A percentile compares a stretch with the other conserved stretches of the same genome.
Evolutionary conservation across 2,113 vertebrate species (phyloP).

Genomic region (Psephotus haematonotus): DNA sequence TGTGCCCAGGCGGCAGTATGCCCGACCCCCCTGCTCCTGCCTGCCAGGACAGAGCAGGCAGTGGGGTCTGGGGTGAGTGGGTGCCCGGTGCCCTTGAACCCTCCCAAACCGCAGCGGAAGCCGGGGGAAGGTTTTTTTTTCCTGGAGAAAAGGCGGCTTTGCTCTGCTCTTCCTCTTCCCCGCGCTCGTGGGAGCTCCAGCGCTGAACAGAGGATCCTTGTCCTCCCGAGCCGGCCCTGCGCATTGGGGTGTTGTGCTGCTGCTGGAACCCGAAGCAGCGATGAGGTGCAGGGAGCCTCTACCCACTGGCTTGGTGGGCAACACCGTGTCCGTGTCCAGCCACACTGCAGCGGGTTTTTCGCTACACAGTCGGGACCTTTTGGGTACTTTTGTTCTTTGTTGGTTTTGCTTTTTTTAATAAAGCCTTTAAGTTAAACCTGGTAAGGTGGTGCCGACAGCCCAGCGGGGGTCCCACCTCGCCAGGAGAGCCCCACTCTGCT

Average conservation of each 20-base stretch:
- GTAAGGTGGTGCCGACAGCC: neutral
- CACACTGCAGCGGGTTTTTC: neutral
- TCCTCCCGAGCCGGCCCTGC: neutral
- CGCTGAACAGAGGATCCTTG: slow-evolving; percentile 44
- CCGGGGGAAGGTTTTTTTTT: slow-evolving; percentile 3
- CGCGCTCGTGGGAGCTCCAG: slow-evolving; percentile 3
- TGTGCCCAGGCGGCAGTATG: neutral
- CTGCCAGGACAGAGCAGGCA: neutral
- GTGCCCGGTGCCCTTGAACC: neutral
- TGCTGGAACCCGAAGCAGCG: neutral
- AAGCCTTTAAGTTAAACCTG: neutral
- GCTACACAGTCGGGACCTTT: neutral
- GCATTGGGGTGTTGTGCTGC: neutral
- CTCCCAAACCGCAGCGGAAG: slow-evolving; percentile 10
- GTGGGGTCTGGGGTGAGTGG: neutral
- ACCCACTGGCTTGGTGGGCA: neutral
- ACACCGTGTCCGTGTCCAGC: fast-evolving
- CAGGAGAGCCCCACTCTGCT: neutral
- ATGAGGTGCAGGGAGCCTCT: neutral
- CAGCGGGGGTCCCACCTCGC: fast-evolving
- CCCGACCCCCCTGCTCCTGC: neutral
- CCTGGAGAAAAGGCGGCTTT: slow-evolving; percentile 5
- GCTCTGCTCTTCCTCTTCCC: neutral
- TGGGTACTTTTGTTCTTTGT: neutral
- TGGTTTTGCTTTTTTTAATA: neutral